A percentile compares a stretch with the other conserved stretches of the same genome.
These are phyloP conservation scores for Microplitis demolitor DNA, from an alignment of 1,140 invertebrate genomes.

Conservation along the genomic window DNA sequence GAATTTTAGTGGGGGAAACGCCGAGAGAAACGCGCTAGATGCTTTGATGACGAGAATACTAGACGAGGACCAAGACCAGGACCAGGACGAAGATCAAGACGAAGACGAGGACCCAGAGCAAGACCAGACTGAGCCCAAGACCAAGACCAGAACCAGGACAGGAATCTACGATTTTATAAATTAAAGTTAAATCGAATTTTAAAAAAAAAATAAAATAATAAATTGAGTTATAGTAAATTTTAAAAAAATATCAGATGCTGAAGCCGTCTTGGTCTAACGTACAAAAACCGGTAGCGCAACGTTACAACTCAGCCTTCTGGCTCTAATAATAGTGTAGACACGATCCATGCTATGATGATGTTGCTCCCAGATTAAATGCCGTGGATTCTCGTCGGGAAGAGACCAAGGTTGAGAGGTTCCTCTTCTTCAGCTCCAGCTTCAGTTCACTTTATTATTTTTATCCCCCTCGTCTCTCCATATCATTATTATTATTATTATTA, in stretches of 20 bases:
- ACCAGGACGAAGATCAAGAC: too few relatives aligned
- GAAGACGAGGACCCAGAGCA: too few relatives aligned
- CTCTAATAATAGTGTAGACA: slow-evolving; percentile 38
- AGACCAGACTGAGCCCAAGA: too few relatives aligned
- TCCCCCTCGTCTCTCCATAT: not conserved
- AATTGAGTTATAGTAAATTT: slow-evolving; percentile 16
- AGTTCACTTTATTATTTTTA: not conserved
- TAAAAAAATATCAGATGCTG: not conserved
- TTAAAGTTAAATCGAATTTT: not conserved
- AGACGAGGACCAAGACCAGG: not conserved
- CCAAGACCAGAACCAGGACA: not conserved
- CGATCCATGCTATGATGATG: slow-evolving; percentile 26
- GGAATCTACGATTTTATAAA: not conserved
- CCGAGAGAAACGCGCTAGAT: slow-evolving; percentile 1
- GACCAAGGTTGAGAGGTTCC: slow-evolving; percentile 39
- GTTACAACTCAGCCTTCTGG: not conserved
- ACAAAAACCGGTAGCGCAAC: slow-evolving; percentile 18
- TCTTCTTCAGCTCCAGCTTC: slow-evolving; percentile 13
- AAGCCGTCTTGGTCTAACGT: not conserved
- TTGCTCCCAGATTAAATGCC: slow-evolving; percentile 43
- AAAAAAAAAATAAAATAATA: not conserved
- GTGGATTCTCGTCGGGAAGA: slow-evolving; percentile 12
- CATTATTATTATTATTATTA: not conserved
- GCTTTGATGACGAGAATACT: too few relatives aligned
- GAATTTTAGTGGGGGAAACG: not conserved